Conservation (phyloP, 2,888 invertebrate genomes). For the Meliscaeva auricollis region DNA sequence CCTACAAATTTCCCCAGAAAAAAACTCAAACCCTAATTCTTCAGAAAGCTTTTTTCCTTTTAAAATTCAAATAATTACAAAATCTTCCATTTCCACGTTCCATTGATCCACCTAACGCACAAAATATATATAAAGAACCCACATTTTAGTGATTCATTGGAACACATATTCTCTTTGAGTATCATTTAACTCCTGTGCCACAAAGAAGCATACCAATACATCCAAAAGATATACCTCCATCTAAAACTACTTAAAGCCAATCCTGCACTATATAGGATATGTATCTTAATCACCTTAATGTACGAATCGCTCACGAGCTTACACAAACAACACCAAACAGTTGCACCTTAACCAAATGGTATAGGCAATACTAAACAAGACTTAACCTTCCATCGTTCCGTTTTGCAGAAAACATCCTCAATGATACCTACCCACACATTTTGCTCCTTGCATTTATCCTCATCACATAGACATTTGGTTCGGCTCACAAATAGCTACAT, state of each 20-base stretch:
- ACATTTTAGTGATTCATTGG: slow-evolving; percentile 7
- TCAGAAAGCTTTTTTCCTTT: neutral
- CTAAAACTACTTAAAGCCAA: slow-evolving; percentile 41
- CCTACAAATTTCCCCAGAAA: too few species aligned
- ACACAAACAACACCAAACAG: neutral
- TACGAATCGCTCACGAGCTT: slow-evolving; percentile 40
- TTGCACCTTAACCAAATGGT: slow-evolving; percentile 28
- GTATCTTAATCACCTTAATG: slow-evolving; percentile 63
- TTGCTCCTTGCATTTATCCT: neutral
- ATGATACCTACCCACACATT: neutral
- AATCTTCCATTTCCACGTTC: neutral
- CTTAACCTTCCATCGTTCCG: slow-evolving; percentile 25
- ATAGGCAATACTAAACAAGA: slow-evolving; percentile 57
- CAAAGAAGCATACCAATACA: neutral
- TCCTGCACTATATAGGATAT: slow-evolving; percentile 21
- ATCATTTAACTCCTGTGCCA: slow-evolving; percentile 21
- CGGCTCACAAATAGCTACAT: neutral
- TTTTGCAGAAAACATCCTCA: slow-evolving; percentile 32
- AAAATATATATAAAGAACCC: neutral
- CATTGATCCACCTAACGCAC: neutral
- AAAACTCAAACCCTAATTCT: neutral
- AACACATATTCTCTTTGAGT: slow-evolving; percentile 15
- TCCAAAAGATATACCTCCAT: slow-evolving; percentile 29
- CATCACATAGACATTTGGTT: neutral
- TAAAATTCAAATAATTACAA: neutral